phyloP scores from a whole-genome alignment of 92 coral and sea anemone species.

The Anthopleura xanthogrammica region DNA sequence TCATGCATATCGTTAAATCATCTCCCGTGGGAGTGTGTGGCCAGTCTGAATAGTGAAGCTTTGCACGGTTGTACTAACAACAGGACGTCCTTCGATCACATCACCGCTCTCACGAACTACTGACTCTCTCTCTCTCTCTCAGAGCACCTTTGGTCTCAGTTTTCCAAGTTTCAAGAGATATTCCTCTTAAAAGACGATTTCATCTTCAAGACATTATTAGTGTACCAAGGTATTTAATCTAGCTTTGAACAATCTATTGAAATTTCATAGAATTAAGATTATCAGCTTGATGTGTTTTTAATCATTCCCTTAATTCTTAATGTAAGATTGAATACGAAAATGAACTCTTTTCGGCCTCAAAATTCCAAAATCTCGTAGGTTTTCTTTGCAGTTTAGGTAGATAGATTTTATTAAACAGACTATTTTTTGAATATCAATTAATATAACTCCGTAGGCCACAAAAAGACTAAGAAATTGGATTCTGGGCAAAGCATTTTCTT shows the following conservation, averaged over 20 bases:
- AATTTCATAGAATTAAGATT: background rate
- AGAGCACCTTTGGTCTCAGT: background rate
- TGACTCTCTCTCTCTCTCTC: no score
- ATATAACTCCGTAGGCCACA: no score
- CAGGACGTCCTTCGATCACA: background rate
- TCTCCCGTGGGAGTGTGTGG: no score
- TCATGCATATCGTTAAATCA: no score
- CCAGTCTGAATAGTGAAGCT: background rate
- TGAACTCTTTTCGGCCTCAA: background rate
- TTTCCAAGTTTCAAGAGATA: background rate
- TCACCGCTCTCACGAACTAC: no score
- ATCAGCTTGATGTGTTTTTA: background rate
- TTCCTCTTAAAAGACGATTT: background rate
- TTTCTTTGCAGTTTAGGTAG: no score
- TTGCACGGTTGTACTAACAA: background rate
- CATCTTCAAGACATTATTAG: background rate
- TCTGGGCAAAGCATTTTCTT: no score
- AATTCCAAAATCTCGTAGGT: background rate
- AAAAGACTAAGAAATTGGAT: no score
- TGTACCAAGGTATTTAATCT: background rate
- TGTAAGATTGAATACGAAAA: background rate
- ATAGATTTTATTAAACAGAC: no score
- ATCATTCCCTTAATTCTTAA: no score
- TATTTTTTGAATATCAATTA: no score
- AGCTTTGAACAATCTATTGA: background rate